Percentiles rank a stretch among this genome's conserved stretches.
These are phyloP conservation scores for Agrilus biguttatus DNA, from an alignment of 2,888 invertebrate genomes.

Conservation along the genomic window DNA sequence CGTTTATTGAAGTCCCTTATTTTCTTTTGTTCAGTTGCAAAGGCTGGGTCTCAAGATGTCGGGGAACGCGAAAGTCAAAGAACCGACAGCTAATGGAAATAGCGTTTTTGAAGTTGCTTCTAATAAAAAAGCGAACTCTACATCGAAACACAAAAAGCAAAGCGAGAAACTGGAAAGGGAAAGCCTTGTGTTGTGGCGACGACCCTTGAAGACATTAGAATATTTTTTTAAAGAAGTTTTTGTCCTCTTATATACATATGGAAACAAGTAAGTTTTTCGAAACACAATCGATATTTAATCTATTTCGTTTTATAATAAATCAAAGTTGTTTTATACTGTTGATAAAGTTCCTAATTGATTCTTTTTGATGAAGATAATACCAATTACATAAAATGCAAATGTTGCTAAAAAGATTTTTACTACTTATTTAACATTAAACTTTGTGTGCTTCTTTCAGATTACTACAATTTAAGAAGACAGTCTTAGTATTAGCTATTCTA, in stretches of 20 bases:
- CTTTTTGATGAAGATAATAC: no score
- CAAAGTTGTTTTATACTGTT: no score
- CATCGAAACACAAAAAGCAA: slow-evolving; percentile 18
- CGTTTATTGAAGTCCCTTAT: neutral
- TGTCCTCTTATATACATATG: slow-evolving; percentile 43
- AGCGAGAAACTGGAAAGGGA: slow-evolving; percentile 44
- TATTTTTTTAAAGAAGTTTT: slow-evolving; percentile 65
- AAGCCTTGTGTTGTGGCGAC: slow-evolving; percentile 64
- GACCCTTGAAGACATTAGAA: slow-evolving; percentile 62
- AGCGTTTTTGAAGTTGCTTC: slow-evolving; percentile 2
- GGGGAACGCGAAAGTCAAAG: slow-evolving; percentile 26
- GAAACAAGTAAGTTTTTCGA: slow-evolving; percentile 36
- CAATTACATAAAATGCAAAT: no score
- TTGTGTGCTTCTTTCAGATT: slow-evolving; percentile 48
- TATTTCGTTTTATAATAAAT: neutral
- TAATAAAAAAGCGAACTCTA: slow-evolving; percentile 3
- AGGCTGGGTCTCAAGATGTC: slow-evolving; percentile 51
- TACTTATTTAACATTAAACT: slow-evolving; percentile 1
- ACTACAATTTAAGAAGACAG: slow-evolving; percentile 43
- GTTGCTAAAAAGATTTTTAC: no score
- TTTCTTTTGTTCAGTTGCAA: slow-evolving; percentile 38
- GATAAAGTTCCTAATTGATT: no score
- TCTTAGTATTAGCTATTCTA: slow-evolving; percentile 35
- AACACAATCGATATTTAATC: neutral
- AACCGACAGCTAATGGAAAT: slow-evolving; percentile 15